A percentile compares a stretch with the other conserved stretches of the same genome.
Evolutionary conservation across 2,888 invertebrate species (phyloP).

Genomic region (Abscondita cerata): DNA sequence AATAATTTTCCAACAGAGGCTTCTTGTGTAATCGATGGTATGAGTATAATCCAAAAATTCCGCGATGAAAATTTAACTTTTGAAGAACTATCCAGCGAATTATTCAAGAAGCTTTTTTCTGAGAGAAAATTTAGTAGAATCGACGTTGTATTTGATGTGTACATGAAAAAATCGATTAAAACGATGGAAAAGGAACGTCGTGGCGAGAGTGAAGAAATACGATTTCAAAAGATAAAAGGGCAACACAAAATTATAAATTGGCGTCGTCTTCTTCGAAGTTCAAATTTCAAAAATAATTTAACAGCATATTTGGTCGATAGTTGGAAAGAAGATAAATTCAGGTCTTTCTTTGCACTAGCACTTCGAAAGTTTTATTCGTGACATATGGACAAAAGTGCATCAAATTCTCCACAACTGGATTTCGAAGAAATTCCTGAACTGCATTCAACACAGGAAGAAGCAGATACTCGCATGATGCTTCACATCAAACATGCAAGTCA

Average conservation of each 20-base stretch:
- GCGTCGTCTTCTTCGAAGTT: not conserved
- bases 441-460: not conserved
- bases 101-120: not conserved
- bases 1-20: not conserved
- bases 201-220: slow-evolving; percentile 1
- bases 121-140: not conserved
- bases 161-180: not conserved
- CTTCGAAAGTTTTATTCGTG: not conserved
- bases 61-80: slow-evolving; percentile 2
- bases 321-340: not conserved
- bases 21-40: not conserved
- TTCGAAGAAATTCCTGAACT: not conserved
- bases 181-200: not conserved
- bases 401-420: not conserved
- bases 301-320: slow-evolving; percentile 4
- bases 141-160: not conserved
- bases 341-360: no score
- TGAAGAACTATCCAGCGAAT: not conserved
- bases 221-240: not conserved
- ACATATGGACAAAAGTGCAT: slow-evolving; percentile 1
- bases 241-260: slow-evolving; percentile 6
- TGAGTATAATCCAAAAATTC: slow-evolving; percentile 2
- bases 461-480: slow-evolving; percentile 2
- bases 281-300: not conserved
- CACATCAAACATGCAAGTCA: not conserved